A percentile compares a stretch with the other conserved stretches of the same genome.
Evolutionary conservation across 1,140 invertebrate genomes (phyloP).

Genomic region (Meloidogyne hapla): DNA sequence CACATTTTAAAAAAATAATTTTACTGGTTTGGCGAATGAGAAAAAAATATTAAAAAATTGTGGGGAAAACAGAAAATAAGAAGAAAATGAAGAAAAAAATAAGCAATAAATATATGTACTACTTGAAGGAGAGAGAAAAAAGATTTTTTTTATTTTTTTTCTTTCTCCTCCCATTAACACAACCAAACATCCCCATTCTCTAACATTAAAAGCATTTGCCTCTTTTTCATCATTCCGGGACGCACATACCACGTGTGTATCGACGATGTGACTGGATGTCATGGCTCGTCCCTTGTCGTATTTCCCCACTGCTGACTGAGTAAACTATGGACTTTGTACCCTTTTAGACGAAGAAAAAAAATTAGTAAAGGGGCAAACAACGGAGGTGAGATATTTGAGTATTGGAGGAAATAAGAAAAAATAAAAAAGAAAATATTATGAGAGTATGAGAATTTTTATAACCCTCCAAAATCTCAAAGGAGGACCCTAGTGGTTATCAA

Average conservation of each 20-base stretch:
- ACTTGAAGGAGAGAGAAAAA: too few relatives aligned
- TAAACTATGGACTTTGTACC: conserved; percentile 5
- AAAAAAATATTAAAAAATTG: background rate
- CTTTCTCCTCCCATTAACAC: too few relatives aligned
- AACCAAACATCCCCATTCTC: too few relatives aligned
- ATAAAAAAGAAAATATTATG: too few relatives aligned
- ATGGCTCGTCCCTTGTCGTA: background rate
- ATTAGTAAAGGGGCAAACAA: background rate
- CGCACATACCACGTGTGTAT: background rate
- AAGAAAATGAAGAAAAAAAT: background rate
- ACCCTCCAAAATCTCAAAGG: too few relatives aligned
- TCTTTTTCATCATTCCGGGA: background rate
- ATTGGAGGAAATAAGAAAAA: background rate
- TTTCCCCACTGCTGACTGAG: background rate
- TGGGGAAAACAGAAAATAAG: background rate
- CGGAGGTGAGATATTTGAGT: background rate
- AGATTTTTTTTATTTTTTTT: too few relatives aligned
- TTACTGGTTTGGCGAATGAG: conserved; percentile 1
- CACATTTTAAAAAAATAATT: background rate
- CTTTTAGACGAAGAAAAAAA: background rate
- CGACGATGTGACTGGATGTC: background rate
- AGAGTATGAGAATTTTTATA: too few relatives aligned
- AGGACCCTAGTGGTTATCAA: too few relatives aligned
- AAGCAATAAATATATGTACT: too few relatives aligned
- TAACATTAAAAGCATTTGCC: background rate